These are phyloP conservation scores for Neomicropteryx cornuta DNA, from an alignment of 1,140 invertebrate genomes.

Conservation along the genomic window DNA sequence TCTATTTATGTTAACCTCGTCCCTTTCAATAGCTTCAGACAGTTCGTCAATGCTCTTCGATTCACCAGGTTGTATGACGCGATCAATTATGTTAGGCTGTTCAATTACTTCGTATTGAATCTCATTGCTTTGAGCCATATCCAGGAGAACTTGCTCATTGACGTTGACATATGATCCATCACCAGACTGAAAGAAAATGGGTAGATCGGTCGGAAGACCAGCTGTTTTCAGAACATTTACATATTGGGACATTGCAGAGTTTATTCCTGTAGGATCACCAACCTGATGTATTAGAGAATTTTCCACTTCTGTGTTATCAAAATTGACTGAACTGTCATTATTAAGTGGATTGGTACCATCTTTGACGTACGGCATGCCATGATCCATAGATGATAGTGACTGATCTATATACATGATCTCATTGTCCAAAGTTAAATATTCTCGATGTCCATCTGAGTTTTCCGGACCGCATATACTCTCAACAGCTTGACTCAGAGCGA, in stretches of 20 bases:
- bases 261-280: slow-evolving; percentile 17
- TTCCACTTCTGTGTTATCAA: too few species aligned
- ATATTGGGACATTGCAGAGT: slow-evolving; percentile 35
- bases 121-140: slow-evolving; percentile 41
- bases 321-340: too few species aligned
- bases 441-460: slow-evolving; percentile 17
- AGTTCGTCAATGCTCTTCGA: slow-evolving; percentile 38
- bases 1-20: too few species aligned
- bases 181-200: slow-evolving; percentile 41
- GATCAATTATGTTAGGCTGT: slow-evolving; percentile 36
- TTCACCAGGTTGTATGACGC: slow-evolving; percentile 32
- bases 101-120: slow-evolving; percentile 43
- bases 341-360: too few species aligned
- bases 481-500: slow-evolving; percentile 31
- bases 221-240: slow-evolving; percentile 41
- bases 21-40: slow-evolving; percentile 33
- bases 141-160: slow-evolving; percentile 41
- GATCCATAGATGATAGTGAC: slow-evolving; percentile 23
- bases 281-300: too few species aligned
- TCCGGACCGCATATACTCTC: slow-evolving; percentile 32
- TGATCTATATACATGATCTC: slow-evolving; percentile 33
- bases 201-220: slow-evolving; percentile 40
- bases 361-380: slow-evolving; percentile 22
- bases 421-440: slow-evolving; percentile 28
- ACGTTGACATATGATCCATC: slow-evolving; percentile 44